Conservation (phyloP, 2,113 vertebrate genomes). For the Butorides virescens region DNA sequence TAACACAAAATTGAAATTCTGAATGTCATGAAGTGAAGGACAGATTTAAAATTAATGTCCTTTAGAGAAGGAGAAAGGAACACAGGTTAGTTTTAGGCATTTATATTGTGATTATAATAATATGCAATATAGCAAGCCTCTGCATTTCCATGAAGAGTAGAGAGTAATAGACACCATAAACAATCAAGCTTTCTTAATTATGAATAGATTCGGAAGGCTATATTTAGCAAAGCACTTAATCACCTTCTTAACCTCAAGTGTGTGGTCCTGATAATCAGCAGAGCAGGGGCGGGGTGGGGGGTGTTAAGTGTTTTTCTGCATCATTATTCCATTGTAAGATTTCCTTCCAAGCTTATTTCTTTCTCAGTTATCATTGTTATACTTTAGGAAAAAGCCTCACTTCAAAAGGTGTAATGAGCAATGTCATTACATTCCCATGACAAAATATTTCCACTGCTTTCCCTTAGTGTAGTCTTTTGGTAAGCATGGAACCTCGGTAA, state of each 20-base stretch:
- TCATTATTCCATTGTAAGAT: background rate
- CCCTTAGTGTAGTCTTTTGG: background rate
- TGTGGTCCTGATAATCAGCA: background rate
- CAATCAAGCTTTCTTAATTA: conserved; percentile 23
- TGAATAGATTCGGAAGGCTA: background rate
- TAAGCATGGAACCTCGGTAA: background rate
- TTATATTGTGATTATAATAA: background rate
- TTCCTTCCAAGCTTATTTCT: background rate
- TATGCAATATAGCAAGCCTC: background rate
- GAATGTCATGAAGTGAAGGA: background rate
- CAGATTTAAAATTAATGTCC: background rate
- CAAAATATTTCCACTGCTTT: background rate
- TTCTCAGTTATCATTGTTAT: background rate
- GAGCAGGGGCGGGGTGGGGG: background rate
- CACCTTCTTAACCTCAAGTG: background rate
- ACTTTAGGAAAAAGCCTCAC: background rate
- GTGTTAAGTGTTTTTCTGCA: background rate
- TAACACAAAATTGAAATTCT: background rate
- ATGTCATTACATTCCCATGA: background rate
- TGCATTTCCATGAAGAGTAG: background rate
- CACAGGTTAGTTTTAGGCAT: background rate
- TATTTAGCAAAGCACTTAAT: conserved; percentile 21
- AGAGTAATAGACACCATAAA: background rate
- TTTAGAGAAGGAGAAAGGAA: background rate
- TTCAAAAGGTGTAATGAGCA: background rate